Evolutionary conservation across 2,113 vertebrate species (phyloP).

Genomic region (Osmerus eperlanus): DNA sequence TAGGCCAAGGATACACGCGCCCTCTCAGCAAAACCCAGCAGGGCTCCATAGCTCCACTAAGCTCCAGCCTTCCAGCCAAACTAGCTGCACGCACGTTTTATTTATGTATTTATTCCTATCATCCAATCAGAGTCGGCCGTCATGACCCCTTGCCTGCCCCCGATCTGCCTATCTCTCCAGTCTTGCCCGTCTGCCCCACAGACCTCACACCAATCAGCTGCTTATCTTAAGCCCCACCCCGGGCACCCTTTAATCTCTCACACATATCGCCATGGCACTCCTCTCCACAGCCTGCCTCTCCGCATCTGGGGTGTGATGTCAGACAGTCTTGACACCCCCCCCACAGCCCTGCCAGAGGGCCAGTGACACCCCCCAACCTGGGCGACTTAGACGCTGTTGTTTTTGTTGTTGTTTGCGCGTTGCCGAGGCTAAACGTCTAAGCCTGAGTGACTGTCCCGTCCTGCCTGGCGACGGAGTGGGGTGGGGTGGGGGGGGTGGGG

Average conservation of each 20-base stretch:
- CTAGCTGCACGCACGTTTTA: neutral
- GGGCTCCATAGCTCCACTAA: neutral
- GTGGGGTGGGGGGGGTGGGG: no score
- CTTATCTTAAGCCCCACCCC: slow-evolving; percentile 21
- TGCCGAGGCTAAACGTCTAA: slow-evolving; percentile 38
- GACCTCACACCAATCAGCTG: slow-evolving; percentile 27
- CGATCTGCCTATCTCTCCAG: no score
- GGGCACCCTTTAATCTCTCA: neutral
- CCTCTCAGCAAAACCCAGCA: no score
- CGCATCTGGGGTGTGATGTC: slow-evolving; percentile 13
- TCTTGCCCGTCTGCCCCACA: neutral
- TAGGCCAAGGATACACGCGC: no score
- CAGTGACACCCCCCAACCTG: slow-evolving; percentile 26
- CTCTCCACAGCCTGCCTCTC: slow-evolving; percentile 28
- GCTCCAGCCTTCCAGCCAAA: neutral
- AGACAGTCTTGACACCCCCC: slow-evolving; percentile 46
- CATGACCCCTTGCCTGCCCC: no score
- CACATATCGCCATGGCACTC: neutral
- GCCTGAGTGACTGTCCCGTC: slow-evolving; percentile 56
- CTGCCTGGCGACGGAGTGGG: slow-evolving; percentile 23
- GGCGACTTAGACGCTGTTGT: slow-evolving; percentile 39
- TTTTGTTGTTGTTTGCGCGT: neutral
- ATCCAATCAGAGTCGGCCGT: no score
- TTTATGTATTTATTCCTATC: no score
- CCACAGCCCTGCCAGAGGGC: slow-evolving; percentile 50